These are phyloP conservation scores for Tachuris rubrigastra DNA, from an alignment of 2,113 vertebrate species.

Conservation along the genomic window DNA sequence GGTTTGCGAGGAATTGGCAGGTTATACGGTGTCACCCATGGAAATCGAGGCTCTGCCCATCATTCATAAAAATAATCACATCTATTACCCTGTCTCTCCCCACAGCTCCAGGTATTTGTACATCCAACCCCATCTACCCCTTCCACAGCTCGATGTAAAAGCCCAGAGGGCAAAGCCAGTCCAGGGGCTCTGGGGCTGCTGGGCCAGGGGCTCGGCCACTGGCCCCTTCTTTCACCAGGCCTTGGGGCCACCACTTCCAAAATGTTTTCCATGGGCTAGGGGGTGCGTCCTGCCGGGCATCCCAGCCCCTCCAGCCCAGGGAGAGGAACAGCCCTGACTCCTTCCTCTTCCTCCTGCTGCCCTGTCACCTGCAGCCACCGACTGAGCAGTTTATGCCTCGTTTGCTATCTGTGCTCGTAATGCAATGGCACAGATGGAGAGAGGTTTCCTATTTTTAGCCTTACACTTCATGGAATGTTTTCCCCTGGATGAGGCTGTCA, in stretches of 20 bases:
- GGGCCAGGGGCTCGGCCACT: neutral
- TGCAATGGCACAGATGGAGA: neutral
- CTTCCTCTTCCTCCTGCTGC: neutral
- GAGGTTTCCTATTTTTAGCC: neutral
- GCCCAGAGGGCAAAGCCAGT: neutral
- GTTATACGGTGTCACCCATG: neutral
- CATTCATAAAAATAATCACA: neutral
- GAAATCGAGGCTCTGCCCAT: neutral
- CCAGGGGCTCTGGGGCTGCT: fast-evolving
- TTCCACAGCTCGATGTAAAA: neutral
- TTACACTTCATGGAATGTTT: neutral
- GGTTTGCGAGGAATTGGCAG: neutral
- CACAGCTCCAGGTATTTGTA: neutral
- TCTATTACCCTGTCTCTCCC: neutral
- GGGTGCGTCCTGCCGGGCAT: neutral
- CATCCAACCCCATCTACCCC: neutral
- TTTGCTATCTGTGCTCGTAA: neutral
- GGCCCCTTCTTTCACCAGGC: fast-evolving
- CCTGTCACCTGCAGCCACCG: neutral
- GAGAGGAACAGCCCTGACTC: neutral
- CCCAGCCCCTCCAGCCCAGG: neutral
- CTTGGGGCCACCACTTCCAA: fast-evolving
- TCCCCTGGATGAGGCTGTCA: neutral
- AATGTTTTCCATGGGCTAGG: fast-evolving
- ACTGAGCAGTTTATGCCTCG: neutral